Evolutionary conservation across 2,113 vertebrate species (phyloP).

Genomic region (Sterna hirundo): DNA sequence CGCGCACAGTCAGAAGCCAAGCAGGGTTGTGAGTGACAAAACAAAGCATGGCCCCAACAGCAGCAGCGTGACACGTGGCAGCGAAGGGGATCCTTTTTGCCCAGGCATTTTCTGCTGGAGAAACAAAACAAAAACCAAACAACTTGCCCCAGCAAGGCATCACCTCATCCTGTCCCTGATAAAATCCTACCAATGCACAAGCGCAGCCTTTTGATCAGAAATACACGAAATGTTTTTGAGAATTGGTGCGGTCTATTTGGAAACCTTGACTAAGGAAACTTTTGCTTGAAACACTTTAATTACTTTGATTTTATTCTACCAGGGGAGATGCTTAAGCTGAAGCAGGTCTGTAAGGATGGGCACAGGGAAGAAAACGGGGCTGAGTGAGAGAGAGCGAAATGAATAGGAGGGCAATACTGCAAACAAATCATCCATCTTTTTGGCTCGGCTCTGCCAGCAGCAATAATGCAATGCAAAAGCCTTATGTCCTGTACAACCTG

Average conservation of each 20-base stretch:
- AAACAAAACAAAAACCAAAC: not conserved
- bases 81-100: not conserved
- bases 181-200: not conserved
- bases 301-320: not conserved
- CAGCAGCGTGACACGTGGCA: fast-evolving
- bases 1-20: not conserved
- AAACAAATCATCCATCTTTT: conserved; percentile 55
- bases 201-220: fast-evolving
- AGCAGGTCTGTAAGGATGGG: not conserved
- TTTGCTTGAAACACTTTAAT: not conserved
- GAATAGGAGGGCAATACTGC: conserved; percentile 32
- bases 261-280: not conserved
- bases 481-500: not conserved
- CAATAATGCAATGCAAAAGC: conserved; percentile 25
- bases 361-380: not conserved
- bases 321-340: not conserved
- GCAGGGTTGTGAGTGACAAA: not conserved
- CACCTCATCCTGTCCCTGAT: not conserved
- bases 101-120: not conserved
- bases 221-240: not conserved
- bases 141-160: not conserved
- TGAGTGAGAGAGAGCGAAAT: not conserved
- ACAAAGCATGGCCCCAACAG: not conserved
- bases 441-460: conserved; percentile 1
- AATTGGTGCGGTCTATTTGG: not conserved